These are phyloP conservation scores for Anthopleura xanthogrammica DNA, from an alignment of 92 coral and sea anemone genomes.

Conservation along the genomic window DNA sequence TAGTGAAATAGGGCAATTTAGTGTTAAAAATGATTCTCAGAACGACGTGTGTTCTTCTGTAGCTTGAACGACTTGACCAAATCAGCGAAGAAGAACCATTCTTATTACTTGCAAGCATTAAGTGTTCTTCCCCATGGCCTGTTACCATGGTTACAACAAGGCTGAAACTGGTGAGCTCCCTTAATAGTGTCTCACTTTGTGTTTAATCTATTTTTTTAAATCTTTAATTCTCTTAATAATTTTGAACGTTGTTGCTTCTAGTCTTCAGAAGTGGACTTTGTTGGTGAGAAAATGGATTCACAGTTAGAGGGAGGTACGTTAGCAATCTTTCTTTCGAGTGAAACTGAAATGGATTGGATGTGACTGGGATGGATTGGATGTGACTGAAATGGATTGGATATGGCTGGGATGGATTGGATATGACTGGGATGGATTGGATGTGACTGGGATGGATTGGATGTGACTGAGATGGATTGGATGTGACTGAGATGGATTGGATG, in stretches of 20 bases:
- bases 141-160: slow-evolving; percentile 88
- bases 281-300: slow-evolving; percentile 80
- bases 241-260: slow-evolving; percentile 19
- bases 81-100: slow-evolving; percentile 94
- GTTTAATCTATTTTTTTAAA: not conserved
- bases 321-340: too few species aligned
- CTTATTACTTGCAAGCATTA: slow-evolving; percentile 78
- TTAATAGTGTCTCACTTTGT: not conserved
- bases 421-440: too few species aligned
- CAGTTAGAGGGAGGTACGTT: slow-evolving; percentile 81
- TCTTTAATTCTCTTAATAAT: not conserved
- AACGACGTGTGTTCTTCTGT: too few species aligned
- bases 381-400: too few species aligned
- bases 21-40: too few species aligned
- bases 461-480: too few species aligned
- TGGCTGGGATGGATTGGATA: too few species aligned
- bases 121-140: slow-evolving; percentile 99
- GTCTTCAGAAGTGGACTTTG: slow-evolving; percentile 86
- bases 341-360: too few species aligned
- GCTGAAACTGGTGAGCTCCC: slow-evolving; percentile 77
- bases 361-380: too few species aligned
- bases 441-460: too few species aligned
- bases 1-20: too few species aligned
- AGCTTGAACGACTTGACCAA: slow-evolving; percentile 87
- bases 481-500: too few species aligned